Percentiles rank a stretch among this genome's conserved stretches.
phyloP scores from a whole-genome alignment of 2,113 vertebrate genomes.

The Lamprologus lemairii region DNA sequence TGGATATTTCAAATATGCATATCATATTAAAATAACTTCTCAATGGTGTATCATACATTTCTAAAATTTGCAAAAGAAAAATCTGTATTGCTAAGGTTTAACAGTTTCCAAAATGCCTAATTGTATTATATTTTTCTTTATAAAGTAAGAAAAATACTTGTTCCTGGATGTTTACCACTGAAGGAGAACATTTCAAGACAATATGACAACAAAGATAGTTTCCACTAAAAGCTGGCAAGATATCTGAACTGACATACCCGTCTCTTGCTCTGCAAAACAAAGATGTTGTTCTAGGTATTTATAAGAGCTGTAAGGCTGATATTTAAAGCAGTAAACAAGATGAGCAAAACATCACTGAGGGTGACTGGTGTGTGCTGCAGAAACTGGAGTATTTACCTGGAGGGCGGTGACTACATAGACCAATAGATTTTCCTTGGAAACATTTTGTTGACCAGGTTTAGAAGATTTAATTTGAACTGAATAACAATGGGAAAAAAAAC shows the following conservation, averaged over 20 bases:
- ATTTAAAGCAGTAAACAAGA: not conserved
- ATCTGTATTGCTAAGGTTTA: not conserved
- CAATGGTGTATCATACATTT: not conserved
- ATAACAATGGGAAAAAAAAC: accelerated
- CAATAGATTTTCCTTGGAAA: not conserved
- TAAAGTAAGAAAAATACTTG: not conserved
- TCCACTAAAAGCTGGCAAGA: not conserved
- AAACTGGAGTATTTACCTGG: not conserved
- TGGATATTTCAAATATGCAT: not conserved
- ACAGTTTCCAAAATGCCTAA: not conserved
- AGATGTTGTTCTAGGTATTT: slow-evolving; percentile 18
- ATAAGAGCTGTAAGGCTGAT: not conserved
- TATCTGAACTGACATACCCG: not conserved
- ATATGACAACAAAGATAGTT: not conserved
- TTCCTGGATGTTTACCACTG: not conserved
- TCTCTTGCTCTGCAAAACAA: not conserved
- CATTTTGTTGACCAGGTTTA: not conserved
- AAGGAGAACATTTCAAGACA: not conserved
- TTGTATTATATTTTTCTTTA: not conserved
- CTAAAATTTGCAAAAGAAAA: not conserved
- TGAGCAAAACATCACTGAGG: not conserved
- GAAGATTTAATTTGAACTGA: not conserved
- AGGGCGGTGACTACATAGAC: not conserved
- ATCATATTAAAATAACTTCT: not conserved
- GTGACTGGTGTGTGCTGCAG: not conserved